Conservation (phyloP, 2,888 invertebrate species). For the Lagria hirta region DNA sequence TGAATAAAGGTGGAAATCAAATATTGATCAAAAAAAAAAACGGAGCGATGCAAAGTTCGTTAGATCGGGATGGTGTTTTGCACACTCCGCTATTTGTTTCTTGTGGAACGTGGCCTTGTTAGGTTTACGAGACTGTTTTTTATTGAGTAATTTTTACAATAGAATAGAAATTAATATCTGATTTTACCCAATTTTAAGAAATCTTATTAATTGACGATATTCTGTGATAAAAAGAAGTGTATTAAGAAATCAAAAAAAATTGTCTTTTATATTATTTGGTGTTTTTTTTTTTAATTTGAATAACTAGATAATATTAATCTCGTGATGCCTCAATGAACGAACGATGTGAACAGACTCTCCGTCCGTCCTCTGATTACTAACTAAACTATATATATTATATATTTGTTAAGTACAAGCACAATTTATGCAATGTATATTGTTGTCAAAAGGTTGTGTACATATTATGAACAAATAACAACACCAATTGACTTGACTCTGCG, state of each 20-base stretch:
- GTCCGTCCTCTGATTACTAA: slow-evolving; percentile 38
- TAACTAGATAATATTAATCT: too few relatives aligned
- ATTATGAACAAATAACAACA: slow-evolving; percentile 36
- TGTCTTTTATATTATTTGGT: slow-evolving; percentile 34
- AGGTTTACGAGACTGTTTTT: slow-evolving; percentile 31
- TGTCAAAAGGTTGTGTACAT: slow-evolving; percentile 42
- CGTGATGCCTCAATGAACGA: slow-evolving; percentile 24
- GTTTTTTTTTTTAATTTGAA: slow-evolving; percentile 21
- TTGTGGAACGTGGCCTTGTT: slow-evolving; percentile 34
- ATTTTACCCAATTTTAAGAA: slow-evolving; percentile 24
- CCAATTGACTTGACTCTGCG: slow-evolving; percentile 11
- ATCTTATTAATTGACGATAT: slow-evolving; percentile 34
- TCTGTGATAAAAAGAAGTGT: slow-evolving; percentile 41
- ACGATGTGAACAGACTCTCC: slow-evolving; percentile 34
- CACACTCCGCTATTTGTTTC: too few relatives aligned
- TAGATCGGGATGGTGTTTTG: too few relatives aligned
- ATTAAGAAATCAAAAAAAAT: slow-evolving; percentile 31
- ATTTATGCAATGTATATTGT: slow-evolving; percentile 40
- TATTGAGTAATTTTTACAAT: slow-evolving; percentile 25
- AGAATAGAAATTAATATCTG: slow-evolving; percentile 5
- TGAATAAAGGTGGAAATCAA: too few relatives aligned
- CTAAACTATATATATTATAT: slow-evolving; percentile 31
- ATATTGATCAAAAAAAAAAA: too few relatives aligned
- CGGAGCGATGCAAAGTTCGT: too few relatives aligned
- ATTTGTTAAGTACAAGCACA: slow-evolving; percentile 36